Evolutionary conservation across 35 echinoderm and acorn worm species (phyloP), one percentile per base, ranked within the genome.

Genomic region (Anneissia japonica): DNA sequence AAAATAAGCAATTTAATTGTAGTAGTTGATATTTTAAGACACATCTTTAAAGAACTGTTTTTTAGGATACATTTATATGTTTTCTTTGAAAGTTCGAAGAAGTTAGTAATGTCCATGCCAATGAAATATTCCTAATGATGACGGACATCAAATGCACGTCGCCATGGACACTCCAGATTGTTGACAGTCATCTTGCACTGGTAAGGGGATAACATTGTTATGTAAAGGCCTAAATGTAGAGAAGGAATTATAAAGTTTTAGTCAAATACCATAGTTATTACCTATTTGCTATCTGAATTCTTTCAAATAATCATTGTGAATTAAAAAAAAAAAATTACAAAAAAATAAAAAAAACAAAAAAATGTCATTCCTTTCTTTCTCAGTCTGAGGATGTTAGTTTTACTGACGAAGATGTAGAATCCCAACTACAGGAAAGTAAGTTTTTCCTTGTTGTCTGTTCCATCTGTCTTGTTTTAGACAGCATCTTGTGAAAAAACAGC

Each of bases 111-210:
- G 91, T 97, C 16, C 76, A 93, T 83, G 78, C 88, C 17, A 86
- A 90, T 1, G 88, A 86, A 28, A 85, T 91, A 37, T 97, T 97
- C 88, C 85, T 97, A 10, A 73, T 97, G 35, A 88, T 93, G 81
- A 93, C 88, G 3, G 82, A 91, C 81, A 91, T 93, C 40, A 97
- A 93, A 39, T 91, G 91, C 86, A 78, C 88, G 12, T 97, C 95
- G 12, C 95, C 95, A 3, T 97, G 95, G 95, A 88, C 91, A 76
- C 88, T 97, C 46, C 84, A 85, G 30, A 87, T 93, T 39, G 82
- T 41, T 30, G 84, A 93, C 46, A 93, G 91, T 83, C 72, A 80
- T 30, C 85, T 97, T 13, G 76, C 84, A 34, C 41, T 97, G 91
- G 95, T 97, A 82, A 88, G 88, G 74, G 40, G 28, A 39, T 4